Conservation (phyloP, 2,888 invertebrate species). For the Hartigia nigra region DNA sequence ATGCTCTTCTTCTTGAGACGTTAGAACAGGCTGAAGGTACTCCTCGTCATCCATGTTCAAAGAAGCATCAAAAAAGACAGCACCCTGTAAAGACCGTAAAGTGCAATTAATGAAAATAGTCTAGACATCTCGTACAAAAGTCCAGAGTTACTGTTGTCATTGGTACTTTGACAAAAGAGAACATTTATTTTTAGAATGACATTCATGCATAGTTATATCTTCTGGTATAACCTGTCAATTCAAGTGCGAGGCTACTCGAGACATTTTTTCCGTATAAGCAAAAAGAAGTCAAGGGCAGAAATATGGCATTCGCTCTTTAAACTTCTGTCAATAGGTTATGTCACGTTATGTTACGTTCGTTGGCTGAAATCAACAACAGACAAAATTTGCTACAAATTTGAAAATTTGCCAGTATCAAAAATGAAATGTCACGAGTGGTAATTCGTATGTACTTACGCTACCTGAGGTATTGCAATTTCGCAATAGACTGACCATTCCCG, state of each 20-base stretch:
- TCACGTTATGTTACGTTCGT: not conserved
- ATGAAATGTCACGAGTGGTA: not conserved
- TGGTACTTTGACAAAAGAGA: not conserved
- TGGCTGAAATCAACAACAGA: not conserved
- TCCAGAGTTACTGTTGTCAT: not conserved
- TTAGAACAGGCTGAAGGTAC: conserved; percentile 54
- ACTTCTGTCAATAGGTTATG: not conserved
- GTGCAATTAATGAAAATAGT: not conserved
- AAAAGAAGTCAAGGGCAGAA: not conserved
- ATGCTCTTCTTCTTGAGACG: conserved; percentile 50
- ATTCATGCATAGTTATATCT: conserved; percentile 20
- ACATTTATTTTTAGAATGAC: not conserved
- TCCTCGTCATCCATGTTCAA: conserved; percentile 62
- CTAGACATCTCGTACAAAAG: not conserved
- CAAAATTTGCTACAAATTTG: not conserved
- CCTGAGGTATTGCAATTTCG: conserved; percentile 47
- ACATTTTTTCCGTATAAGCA: not conserved
- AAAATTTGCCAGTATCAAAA: not conserved
- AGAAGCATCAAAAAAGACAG: conserved; percentile 54
- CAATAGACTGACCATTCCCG: conserved; percentile 54
- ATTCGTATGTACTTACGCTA: conserved; percentile 47
- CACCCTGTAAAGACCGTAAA: conserved; percentile 40
- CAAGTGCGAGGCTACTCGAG: not conserved
- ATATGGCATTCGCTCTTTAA: not conserved
- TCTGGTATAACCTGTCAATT: not conserved